A percentile compares a stretch with the other conserved stretches of the same genome.
These are phyloP conservation scores for Polypedilum vanderplanki DNA, from an alignment of 1,140 invertebrate genomes.

Conservation along the genomic window DNA sequence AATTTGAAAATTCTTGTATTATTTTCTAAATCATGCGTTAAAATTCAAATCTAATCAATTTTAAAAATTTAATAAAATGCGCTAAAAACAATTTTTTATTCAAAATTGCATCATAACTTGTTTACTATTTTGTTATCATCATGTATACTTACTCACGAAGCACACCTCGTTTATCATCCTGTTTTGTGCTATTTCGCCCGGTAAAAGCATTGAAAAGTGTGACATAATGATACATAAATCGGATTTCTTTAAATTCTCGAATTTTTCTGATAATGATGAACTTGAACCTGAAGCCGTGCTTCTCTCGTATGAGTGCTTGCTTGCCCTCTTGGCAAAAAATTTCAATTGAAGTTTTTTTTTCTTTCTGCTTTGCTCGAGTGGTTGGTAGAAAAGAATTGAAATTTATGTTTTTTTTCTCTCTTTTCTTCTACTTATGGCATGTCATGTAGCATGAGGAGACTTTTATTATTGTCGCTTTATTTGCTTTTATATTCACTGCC, in stretches of 20 bases:
- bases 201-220: background rate
- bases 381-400: background rate
- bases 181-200: background rate
- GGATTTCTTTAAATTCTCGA: background rate
- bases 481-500: background rate
- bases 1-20: no score
- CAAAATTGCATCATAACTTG: no score
- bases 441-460: background rate
- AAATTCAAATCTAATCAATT: no score
- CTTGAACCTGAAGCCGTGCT: background rate
- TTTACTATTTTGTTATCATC: no score
- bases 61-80: no score
- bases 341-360: slow-evolving; percentile 6
- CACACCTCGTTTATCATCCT: background rate
- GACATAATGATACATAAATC: slow-evolving; percentile 13
- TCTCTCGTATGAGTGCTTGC: background rate
- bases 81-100: no score
- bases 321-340: background rate
- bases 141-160: background rate
- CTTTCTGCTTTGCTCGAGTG: background rate
- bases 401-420: background rate
- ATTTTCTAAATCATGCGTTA: no score
- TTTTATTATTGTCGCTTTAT: slow-evolving; percentile 19
- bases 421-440: no score
- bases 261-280: background rate